Percentiles rank a stretch among this genome's conserved stretches.
Conservation (phyloP, 2,888 invertebrate species). For the Phorcus lineatus region DNA sequence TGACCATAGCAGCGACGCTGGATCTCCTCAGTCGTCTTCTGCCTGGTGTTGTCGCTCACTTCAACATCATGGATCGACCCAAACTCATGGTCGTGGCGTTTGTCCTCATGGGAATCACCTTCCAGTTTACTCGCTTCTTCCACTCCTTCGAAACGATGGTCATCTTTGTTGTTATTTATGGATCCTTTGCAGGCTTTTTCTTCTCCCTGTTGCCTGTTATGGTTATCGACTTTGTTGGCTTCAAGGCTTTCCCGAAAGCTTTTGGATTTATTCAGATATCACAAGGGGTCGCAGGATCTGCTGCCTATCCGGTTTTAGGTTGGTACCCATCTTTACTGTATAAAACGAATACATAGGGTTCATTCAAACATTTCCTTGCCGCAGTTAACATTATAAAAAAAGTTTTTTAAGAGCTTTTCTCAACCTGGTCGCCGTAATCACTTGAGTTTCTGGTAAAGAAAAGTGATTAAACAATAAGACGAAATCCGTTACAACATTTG, state of each 20-base stretch:
- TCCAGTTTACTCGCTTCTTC: constrained; percentile 18
- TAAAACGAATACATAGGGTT: no score
- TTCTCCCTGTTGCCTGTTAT: constrained; percentile 27
- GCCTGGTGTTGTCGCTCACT: constrained; percentile 32
- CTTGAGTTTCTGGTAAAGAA: no score
- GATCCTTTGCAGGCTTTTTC: constrained; percentile 23
- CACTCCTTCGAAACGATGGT: constrained; percentile 10
- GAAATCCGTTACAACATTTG: no score
- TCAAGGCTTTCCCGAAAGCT: constrained; percentile 20
- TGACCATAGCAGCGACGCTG: constrained; percentile 20
- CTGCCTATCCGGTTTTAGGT: constrained; percentile 27
- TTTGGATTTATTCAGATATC: constrained; percentile 31
- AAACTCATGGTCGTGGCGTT: constrained; percentile 6
- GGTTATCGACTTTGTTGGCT: constrained; percentile 26
- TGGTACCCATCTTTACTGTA: no score
- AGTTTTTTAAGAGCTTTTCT: no score
- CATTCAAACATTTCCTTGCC: no score
- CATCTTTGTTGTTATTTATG: background rate
- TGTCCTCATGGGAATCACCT: background rate
- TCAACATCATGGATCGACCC: constrained; percentile 13
- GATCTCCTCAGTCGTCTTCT: constrained; percentile 30
- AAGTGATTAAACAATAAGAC: no score
- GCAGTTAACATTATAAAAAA: no score
- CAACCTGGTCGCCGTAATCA: no score
- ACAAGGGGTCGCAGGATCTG: constrained; percentile 4